These are phyloP conservation scores for Ciconia nigra DNA, from an alignment of 2,797 vertebrate genomes.

Conservation along the genomic window DNA sequence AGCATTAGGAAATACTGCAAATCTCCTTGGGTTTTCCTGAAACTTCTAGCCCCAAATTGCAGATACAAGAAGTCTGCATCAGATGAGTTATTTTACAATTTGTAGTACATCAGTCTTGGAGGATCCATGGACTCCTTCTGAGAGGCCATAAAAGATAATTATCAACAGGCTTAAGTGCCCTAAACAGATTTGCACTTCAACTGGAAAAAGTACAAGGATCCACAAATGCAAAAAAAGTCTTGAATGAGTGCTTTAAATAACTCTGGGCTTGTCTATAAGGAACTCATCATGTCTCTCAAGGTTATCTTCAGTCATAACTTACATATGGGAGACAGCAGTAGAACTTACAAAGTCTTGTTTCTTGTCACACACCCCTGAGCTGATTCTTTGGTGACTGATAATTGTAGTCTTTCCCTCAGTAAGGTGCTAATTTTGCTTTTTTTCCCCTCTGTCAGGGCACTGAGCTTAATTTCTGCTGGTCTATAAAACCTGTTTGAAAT, in stretches of 20 bases:
- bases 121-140: background rate
- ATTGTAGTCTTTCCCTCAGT: background rate
- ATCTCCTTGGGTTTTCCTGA: background rate
- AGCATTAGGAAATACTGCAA: background rate
- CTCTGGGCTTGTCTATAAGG: background rate
- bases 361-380: background rate
- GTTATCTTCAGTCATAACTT: background rate
- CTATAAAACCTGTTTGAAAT: background rate
- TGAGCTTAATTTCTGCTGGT: background rate
- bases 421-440: background rate
- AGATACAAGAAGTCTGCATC: background rate
- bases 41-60: background rate
- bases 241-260: background rate
- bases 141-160: background rate
- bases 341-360: background rate
- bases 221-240: background rate
- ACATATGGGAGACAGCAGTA: background rate
- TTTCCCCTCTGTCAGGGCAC: background rate
- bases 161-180: background rate
- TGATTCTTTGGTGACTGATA: background rate
- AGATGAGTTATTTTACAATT: background rate
- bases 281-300: background rate
- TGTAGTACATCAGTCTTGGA: background rate
- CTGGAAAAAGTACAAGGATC: background rate
- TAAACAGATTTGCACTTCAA: background rate